Conservation (phyloP, 2,113 vertebrate genomes). For the Platichthys flesus region DNA sequence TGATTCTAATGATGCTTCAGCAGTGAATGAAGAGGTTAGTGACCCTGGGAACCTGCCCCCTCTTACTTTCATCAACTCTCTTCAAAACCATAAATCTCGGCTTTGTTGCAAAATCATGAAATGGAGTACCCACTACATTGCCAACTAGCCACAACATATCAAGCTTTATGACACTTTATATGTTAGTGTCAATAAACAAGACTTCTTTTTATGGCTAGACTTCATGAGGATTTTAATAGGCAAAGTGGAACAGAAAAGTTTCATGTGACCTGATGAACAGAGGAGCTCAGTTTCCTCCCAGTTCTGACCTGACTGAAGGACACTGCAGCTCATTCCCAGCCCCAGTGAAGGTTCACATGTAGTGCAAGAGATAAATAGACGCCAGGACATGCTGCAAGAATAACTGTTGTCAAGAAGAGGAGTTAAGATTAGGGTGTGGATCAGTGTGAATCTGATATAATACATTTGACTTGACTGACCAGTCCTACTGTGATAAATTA, state of each 20-base stretch:
- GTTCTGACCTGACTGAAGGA: not conserved
- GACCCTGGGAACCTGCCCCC: slow-evolving; percentile 17
- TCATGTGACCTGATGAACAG: not conserved
- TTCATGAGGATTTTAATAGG: not conserved
- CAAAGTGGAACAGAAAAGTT: not conserved
- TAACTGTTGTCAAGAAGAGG: not conserved
- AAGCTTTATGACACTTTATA: not conserved
- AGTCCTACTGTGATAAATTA: too few relatives aligned
- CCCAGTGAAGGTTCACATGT: slow-evolving; percentile 7
- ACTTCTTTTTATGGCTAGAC: not conserved
- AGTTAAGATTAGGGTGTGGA: too few relatives aligned
- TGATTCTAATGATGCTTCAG: not conserved
- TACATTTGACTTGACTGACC: too few relatives aligned
- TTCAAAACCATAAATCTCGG: not conserved
- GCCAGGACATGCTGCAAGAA: not conserved
- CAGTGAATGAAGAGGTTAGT: slow-evolving; percentile 3
- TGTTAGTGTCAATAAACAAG: not conserved
- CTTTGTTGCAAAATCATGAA: not conserved
- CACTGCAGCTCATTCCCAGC: not conserved
- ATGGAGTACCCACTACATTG: not conserved
- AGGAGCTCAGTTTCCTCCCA: not conserved
- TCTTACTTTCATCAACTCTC: slow-evolving; percentile 16
- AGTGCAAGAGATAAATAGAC: not conserved
- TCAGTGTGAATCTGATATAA: too few relatives aligned
- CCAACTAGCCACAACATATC: not conserved